These are phyloP conservation scores for Drosophila koepferae DNA, from an alignment of 2,888 invertebrate species.

Conservation along the genomic window DNA sequence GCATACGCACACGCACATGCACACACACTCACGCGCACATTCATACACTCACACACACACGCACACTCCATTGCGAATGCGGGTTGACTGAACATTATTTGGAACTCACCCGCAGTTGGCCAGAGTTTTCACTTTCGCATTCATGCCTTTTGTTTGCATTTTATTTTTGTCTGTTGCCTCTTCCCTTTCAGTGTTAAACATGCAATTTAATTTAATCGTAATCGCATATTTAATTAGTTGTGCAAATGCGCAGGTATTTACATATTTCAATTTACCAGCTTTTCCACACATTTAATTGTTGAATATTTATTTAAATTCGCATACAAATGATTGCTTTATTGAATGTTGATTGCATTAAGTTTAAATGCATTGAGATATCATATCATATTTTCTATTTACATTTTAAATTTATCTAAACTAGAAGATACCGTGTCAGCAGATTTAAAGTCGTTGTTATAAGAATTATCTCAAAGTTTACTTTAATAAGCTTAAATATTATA, in stretches of 20 bases:
- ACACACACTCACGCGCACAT: not conserved
- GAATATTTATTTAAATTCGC: constrained; percentile 21
- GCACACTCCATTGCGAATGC: not conserved
- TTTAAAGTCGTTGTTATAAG: too few species aligned
- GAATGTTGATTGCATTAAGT: not conserved
- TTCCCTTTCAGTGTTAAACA: constrained; percentile 7
- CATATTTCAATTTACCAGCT: constrained; percentile 30
- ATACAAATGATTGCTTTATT: not conserved
- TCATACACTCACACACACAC: not conserved
- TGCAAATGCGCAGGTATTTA: constrained; percentile 21
- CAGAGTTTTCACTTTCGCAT: constrained; percentile 17
- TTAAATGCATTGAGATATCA: not conserved
- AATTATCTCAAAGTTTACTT: too few species aligned
- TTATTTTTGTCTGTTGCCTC: not conserved
- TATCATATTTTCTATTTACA: not conserved
- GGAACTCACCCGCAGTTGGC: not conserved
- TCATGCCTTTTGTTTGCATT: constrained; percentile 16
- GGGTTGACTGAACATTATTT: constrained; percentile 14
- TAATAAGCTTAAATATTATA: too few species aligned
- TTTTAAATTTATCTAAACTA: too few species aligned
- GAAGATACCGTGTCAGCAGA: too few species aligned
- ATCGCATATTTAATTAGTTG: constrained; percentile 69
- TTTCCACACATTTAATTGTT: constrained; percentile 15
- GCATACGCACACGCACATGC: not conserved
- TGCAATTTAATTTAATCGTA: constrained; percentile 62